Percentiles rank a stretch among this genome's conserved stretches.
phyloP scores from a whole-genome alignment of 2,797 vertebrate genomes.

The Hephaestus fuliginosus region DNA sequence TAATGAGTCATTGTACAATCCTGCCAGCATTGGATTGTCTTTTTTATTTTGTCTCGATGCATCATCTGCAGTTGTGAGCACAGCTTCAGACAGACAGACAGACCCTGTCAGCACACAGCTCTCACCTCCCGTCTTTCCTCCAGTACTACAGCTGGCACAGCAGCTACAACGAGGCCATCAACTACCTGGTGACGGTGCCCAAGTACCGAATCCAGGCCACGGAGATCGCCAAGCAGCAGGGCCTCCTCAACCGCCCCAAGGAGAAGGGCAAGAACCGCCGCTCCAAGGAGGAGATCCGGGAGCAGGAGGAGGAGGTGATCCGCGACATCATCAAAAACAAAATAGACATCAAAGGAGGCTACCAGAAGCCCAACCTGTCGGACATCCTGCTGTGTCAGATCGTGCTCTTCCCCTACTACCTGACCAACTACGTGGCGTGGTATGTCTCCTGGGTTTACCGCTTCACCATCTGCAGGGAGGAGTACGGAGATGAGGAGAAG shows the following conservation, averaged over 20 bases:
- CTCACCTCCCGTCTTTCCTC: conserved; percentile 1
- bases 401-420: conserved; percentile 90
- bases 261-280: conserved; percentile 95
- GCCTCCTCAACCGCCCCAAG: conserved; percentile 92
- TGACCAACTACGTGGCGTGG: conserved; percentile 90
- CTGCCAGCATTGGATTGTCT: not conserved
- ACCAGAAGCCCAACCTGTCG: conserved; percentile 94
- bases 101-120: not conserved
- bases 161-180: conserved; percentile 97
- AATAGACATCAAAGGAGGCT: conserved; percentile 98
- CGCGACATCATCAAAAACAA: conserved; percentile 97
- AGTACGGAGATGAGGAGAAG: conserved; percentile 93
- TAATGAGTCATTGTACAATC: not conserved
- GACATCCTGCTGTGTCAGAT: conserved; percentile 96
- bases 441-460: conserved; percentile 92
- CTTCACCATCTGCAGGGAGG: conserved; percentile 92
- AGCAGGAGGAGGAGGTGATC: conserved; percentile 96
- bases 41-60: not conserved
- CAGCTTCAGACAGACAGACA: not conserved
- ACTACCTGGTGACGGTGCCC: conserved; percentile 94
- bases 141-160: conserved; percentile 99
- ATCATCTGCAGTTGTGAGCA: not conserved
- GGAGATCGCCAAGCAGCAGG: conserved; percentile 95
- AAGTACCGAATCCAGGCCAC: conserved; percentile 96
- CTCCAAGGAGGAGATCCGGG: conserved; percentile 95